A percentile compares a stretch with the other conserved stretches of the same genome.
phyloP scores from a whole-genome alignment of 2,888 invertebrate species.

The Phyto melanocephala region DNA sequence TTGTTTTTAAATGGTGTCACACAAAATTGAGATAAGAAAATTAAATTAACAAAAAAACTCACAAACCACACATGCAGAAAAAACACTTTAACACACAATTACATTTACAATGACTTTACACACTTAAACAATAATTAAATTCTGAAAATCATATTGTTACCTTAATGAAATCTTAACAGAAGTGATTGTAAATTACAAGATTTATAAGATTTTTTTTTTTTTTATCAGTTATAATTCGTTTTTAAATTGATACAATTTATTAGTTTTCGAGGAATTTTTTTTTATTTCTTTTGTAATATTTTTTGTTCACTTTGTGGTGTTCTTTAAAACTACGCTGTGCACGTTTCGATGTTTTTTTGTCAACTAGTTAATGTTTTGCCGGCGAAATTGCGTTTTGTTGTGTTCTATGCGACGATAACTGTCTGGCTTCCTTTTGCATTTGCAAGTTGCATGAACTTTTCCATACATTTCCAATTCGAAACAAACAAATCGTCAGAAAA shows the following conservation, averaged over 20 bases:
- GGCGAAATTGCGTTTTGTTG: constrained; percentile 70
- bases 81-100: constrained; percentile 40
- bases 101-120: constrained; percentile 24
- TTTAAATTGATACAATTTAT: neutral
- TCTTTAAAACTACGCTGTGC: constrained; percentile 63
- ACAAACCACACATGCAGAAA: constrained; percentile 6
- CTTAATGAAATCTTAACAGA: neutral
- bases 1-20: constrained; percentile 53
- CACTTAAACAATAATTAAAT: constrained; percentile 46
- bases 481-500: constrained; percentile 27
- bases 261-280: neutral
- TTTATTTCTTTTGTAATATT: neutral
- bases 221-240: neutral
- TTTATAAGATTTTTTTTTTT: neutral
- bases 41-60: constrained; percentile 35
- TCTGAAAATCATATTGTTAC: neutral
- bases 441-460: constrained; percentile 65
- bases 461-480: constrained; percentile 54
- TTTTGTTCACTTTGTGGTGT: neutral
- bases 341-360: constrained; percentile 75
- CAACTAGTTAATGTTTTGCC: constrained; percentile 73
- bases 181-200: neutral
- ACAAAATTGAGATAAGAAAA: constrained; percentile 47
- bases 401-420: constrained; percentile 52
- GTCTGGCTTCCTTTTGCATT: constrained; percentile 63